phyloP scores from a whole-genome alignment of 2,797 vertebrate species.

The Paramormyrops hopkinsi region DNA sequence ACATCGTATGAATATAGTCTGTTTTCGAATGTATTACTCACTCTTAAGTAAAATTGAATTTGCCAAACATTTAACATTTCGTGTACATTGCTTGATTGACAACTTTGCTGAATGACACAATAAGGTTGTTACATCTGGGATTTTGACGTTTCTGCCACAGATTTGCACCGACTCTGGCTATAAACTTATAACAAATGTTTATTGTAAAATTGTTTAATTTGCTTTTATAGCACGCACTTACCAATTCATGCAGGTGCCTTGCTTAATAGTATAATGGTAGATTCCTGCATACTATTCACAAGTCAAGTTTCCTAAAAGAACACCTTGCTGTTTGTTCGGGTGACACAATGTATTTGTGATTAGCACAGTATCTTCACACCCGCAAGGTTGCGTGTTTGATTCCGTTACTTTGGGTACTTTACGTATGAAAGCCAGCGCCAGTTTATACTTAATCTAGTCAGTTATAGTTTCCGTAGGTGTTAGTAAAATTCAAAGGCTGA shows the following conservation, averaged over 20 bases:
- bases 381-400: neutral
- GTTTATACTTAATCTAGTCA: neutral
- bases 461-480: neutral
- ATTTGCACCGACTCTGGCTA: neutral
- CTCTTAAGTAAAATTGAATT: neutral
- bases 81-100: neutral
- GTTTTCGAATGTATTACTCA: neutral
- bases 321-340: neutral
- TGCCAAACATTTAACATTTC: neutral
- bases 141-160: neutral
- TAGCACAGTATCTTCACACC: neutral
- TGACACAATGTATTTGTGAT: neutral
- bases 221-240: neutral
- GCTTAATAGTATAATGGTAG: neutral
- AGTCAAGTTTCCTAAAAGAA: neutral
- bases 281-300: neutral
- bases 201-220: neutral
- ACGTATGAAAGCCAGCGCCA: neutral
- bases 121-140: neutral
- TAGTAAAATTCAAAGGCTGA: neutral
- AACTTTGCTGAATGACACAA: neutral
- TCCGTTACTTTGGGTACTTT: neutral
- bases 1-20: neutral
- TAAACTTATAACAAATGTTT: neutral
- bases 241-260: neutral